Base-by-base conservation (phyloP, 2,797 vertebrate species). In the Cyprinodon diabolis region DNA sequence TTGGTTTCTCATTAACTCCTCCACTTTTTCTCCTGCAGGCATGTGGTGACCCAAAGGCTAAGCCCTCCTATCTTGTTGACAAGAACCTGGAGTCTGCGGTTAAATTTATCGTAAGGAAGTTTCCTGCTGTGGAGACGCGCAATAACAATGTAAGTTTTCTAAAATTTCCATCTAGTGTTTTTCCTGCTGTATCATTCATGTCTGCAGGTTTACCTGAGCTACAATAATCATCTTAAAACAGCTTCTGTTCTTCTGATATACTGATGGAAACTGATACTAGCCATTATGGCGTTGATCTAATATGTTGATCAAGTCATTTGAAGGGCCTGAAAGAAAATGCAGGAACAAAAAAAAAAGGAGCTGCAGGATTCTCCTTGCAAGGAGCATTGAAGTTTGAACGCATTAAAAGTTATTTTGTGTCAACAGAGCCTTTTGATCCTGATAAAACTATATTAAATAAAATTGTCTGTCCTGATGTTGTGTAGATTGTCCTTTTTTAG, bases 91-190 rank as follows among this genome's bases (percentile, higher is more conserved):
- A 99, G 90, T 99, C 97, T 40, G 98, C 98, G 4, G 98, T 99
- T 89, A 99, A 99, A 93, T 99, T 99, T 92, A 99, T 99, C 85
- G 98, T 99, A 91, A 96, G 98, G 90, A 99, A 99, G 91, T 99
- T 99, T 74, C 98, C 98, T 43, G 97, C 97, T 25, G 97, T 99
- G 84, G 98, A 99, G 94, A 99, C 98, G 0, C 95, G 97, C 60
- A 99, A 99, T 86, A 99, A 99, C 91, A 99, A 98, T 45, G 98
- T 99, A 95, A 97, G 98, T 91, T 54, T 56, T 54, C 65, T 72
- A 58, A 48, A n/a, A 13, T 75, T 43, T 77, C 9, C 71, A 43
- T 13, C 3, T 4, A 19, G 0, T 63, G 23, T 69, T 72, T 76
- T 71, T 56, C 5, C 1, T 21, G 3, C 6, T 30, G 74, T 47